Evolutionary conservation across 2,888 invertebrate species (phyloP).

Genomic region (Eupithecia centaureata): DNA sequence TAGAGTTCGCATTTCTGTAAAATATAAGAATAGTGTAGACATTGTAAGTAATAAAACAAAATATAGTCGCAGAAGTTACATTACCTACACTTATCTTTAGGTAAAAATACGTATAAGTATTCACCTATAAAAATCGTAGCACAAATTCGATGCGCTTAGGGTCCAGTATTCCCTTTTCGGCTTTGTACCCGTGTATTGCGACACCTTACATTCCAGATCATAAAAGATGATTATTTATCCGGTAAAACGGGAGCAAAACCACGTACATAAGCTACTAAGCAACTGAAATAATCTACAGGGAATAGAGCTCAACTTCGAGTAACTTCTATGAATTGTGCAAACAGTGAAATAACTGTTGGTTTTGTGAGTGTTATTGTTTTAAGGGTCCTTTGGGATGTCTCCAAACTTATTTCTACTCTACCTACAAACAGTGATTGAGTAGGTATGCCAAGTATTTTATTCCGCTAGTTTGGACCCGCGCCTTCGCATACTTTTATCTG

Average conservation of each 20-base stretch:
- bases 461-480: too few species aligned
- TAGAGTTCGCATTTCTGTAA: background rate
- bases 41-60: background rate
- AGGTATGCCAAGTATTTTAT: too few species aligned
- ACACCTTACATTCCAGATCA: too few species aligned
- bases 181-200: too few species aligned
- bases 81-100: too few species aligned
- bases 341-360: background rate
- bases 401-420: background rate
- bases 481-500: too few species aligned
- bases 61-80: too few species aligned
- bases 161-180: too few species aligned
- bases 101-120: too few species aligned
- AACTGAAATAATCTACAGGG: background rate
- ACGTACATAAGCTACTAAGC: background rate
- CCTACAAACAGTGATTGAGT: too few species aligned
- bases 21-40: background rate
- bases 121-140: too few species aligned
- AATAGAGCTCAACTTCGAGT: background rate
- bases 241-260: background rate
- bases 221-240: background rate
- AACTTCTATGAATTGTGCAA: background rate
- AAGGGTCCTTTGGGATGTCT: background rate
- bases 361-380: slow-evolving; percentile 1
- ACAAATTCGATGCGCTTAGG: too few species aligned